phyloP scores from a whole-genome alignment of 2,888 invertebrate genomes.

The Lasioglossum marginatum region DNA sequence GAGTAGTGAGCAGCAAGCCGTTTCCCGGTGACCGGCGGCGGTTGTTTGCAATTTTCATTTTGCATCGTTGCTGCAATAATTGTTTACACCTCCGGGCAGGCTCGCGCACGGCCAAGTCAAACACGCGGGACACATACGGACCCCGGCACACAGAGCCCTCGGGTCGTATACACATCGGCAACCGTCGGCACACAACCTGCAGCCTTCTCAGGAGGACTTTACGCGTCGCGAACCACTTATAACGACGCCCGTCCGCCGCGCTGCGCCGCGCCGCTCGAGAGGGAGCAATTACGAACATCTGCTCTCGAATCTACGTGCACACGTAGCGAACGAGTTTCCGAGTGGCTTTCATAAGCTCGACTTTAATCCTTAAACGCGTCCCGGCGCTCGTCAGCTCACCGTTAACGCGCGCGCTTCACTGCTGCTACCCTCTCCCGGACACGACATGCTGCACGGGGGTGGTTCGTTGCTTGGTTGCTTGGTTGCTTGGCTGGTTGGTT shows the following conservation, averaged over 20 bases:
- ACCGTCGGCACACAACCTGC: slow-evolving; percentile 36
- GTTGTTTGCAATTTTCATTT: slow-evolving; percentile 57
- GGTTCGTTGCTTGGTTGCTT: not conserved
- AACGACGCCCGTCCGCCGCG: slow-evolving; percentile 35
- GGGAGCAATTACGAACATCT: slow-evolving; percentile 72
- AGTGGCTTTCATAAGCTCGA: slow-evolving; percentile 70
- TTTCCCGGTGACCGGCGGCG: slow-evolving; percentile 2
- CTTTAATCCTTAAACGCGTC: slow-evolving; percentile 73
- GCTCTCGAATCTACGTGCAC: slow-evolving; percentile 69
- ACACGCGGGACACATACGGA: slow-evolving; percentile 36
- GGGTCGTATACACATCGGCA: slow-evolving; percentile 32
- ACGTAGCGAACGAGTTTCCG: slow-evolving; percentile 62
- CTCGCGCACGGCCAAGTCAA: slow-evolving; percentile 36
- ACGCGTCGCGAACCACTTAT: slow-evolving; percentile 62
- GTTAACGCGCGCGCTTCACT: slow-evolving; percentile 25
- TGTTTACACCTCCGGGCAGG: slow-evolving; percentile 53
- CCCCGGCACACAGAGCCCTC: slow-evolving; percentile 46
- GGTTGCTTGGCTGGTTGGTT: not conserved
- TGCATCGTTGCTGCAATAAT: slow-evolving; percentile 58
- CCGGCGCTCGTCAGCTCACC: slow-evolving; percentile 61
- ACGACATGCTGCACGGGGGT: not conserved
- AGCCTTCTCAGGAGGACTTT: slow-evolving; percentile 67
- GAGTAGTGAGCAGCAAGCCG: not conserved
- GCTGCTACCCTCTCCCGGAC: not conserved
- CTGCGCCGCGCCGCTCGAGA: slow-evolving; percentile 8